Base-by-base conservation (phyloP, 2,888 invertebrate species). In the Dascillus cervinus region DNA sequence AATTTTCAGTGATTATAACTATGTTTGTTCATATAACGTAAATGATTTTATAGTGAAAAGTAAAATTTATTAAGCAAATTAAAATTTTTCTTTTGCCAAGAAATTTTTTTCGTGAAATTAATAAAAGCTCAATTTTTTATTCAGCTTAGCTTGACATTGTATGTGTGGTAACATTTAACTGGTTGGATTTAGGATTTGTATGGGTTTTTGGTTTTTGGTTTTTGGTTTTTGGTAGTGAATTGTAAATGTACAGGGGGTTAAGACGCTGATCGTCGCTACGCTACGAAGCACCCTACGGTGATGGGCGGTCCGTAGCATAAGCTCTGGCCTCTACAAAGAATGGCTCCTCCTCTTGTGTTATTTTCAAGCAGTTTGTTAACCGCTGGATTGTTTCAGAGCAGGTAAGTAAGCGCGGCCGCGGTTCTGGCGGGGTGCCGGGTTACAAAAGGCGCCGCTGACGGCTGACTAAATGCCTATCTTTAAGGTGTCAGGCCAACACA, bases 391-490 rank as follows among this genome's bases (percentile, higher is more conserved):
- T 59, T 56, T 58, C 55, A 58, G 53, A 55, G 53, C 58, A 59
- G 58, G 56, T 58, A 56, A 56, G 58, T 53, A 53, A 67, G 63
- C 63, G 70, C 64, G 69, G 59, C 68, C 67, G 70, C 66, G 67
- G 66, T 66, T 62, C 62, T 44, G 39, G 37, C 30, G 50, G 52
- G 55, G 54, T 50, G 49, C 47, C 46, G 54, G 52, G 55, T 49
- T 49, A 51, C 58, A 60, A 64, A 64, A 63, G 63, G 58, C 57
- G 60, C 64, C 64, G 64, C 64, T 64, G 62, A 64, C 63, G 64
- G 60, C 63, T 64, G 64, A 63, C 64, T 64, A 64, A 64, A 64
- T 64, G 64, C 64, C 64, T 62, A 64, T 64, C 64, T 63, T 64
- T 64, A 64, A 64, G 60, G 64, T 64, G 64, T 64, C 64, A 63